Conservation (phyloP, 2,797 vertebrate genomes). For the Apogon hyalosoma region DNA sequence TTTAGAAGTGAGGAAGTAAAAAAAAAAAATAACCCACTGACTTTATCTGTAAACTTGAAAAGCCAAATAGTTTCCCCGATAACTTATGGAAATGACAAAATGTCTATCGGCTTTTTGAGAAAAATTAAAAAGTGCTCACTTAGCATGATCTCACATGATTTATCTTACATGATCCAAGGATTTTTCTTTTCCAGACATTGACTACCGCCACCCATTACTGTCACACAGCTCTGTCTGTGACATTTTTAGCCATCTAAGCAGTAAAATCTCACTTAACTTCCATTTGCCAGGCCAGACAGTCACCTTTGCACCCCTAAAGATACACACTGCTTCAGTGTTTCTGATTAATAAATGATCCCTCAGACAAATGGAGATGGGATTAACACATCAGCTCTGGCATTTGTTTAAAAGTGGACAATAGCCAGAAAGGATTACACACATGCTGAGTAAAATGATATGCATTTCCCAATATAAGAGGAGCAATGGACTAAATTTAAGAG, state of each 20-base stretch:
- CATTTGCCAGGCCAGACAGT: conserved; percentile 14
- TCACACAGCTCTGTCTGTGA: conserved; percentile 24
- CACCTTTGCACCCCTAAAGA: conserved; percentile 9
- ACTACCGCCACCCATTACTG: conserved; percentile 29
- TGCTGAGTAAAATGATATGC: conserved; percentile 21
- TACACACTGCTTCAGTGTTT: conserved; percentile 19
- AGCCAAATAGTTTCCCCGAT: conserved; percentile 5
- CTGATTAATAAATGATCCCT: conserved; percentile 45
- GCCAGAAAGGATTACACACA: conserved; percentile 5
- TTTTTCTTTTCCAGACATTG: conserved; percentile 8
- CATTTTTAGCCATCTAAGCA: conserved; percentile 33
- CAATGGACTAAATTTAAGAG: background rate
- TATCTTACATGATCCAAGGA: conserved; percentile 46
- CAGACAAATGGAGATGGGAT: conserved; percentile 45
- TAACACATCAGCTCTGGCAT: conserved; percentile 32
- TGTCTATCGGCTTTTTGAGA: conserved; percentile 36
- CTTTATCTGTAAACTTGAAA: conserved; percentile 54
- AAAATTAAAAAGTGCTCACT: conserved; percentile 16
- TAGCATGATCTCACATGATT: conserved; percentile 28
- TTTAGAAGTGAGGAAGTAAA: conserved; percentile 44
- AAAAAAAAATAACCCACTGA: conserved; percentile 40
- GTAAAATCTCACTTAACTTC: conserved; percentile 38
- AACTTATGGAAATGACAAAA: conserved; percentile 42
- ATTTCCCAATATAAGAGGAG: background rate
- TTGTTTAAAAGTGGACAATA: conserved; percentile 40